Percentiles rank a stretch among this genome's conserved stretches.
Conservation (phyloP, 2,113 vertebrate genomes). For the Periophthalmodon schlosseri region DNA sequence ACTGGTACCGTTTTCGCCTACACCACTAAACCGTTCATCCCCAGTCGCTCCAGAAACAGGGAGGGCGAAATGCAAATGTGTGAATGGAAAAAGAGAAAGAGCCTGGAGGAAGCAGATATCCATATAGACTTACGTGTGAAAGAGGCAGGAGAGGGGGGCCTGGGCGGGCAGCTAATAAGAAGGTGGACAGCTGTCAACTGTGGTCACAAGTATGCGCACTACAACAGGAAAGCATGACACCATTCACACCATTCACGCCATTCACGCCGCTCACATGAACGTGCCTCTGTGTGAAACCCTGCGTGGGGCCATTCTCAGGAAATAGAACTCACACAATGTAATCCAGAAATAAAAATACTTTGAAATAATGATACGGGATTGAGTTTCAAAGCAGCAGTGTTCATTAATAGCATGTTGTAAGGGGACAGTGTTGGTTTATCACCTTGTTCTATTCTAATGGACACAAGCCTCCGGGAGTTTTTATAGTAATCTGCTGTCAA, state of each 20-base stretch:
- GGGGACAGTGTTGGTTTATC: conserved; percentile 47
- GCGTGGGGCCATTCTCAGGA: neutral
- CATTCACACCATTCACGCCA: neutral
- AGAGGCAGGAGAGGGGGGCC: neutral
- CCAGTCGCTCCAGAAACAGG: conserved; percentile 6
- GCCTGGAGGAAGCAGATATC: conserved; percentile 7
- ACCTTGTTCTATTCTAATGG: conserved; percentile 61
- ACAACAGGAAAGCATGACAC: conserved; percentile 17
- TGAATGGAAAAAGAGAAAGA: conserved; percentile 40
- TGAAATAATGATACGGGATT: neutral
- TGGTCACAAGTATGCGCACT: conserved; percentile 21
- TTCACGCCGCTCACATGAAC: conserved; percentile 34
- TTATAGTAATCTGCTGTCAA: conserved; percentile 47
- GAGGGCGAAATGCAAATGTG: conserved; percentile 29
- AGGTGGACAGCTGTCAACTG: conserved; percentile 59
- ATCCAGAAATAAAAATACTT: neutral
- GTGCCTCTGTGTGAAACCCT: conserved; percentile 30
- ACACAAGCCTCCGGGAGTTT: conserved; percentile 34
- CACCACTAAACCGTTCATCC: conserved; percentile 17
- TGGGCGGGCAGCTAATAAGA: conserved; percentile 45
- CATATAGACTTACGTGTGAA: conserved; percentile 13
- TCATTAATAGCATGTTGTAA: conserved; percentile 27
- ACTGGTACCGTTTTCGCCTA: neutral
- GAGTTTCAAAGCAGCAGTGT: neutral
- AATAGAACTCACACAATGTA: neutral